A percentile compares a stretch with the other conserved stretches of the same genome.
These are phyloP conservation scores for Cynopterus sphinx DNA, from an alignment of 2,797 vertebrate species.

Conservation along the genomic window DNA sequence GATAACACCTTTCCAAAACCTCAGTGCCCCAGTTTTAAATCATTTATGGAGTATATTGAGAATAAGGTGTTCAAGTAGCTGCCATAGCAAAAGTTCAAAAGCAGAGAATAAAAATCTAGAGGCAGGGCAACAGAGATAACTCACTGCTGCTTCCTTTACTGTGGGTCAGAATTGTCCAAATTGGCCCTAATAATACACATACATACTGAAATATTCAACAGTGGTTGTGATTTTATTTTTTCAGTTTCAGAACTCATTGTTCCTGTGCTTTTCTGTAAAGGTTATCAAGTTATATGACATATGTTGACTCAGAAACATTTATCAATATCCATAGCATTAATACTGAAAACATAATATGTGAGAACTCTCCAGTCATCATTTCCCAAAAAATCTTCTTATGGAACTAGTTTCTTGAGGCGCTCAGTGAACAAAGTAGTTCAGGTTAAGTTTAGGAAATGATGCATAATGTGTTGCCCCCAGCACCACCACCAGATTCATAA, in stretches of 20 bases:
- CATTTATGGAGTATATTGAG: neutral
- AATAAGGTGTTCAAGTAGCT: neutral
- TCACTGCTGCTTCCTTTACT: neutral
- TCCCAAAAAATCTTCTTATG: neutral
- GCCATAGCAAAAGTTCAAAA: neutral
- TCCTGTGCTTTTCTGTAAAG: neutral
- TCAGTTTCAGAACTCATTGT: neutral
- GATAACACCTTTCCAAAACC: neutral
- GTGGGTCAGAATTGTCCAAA: neutral
- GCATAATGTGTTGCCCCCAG: neutral
- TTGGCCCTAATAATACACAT: neutral
- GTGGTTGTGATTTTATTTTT: neutral
- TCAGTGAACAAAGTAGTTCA: neutral
- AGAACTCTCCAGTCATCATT: neutral
- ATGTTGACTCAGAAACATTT: neutral
- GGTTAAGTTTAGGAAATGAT: neutral
- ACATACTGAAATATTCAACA: neutral
- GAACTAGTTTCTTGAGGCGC: neutral
- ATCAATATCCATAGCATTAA: neutral
- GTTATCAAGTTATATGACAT: neutral
- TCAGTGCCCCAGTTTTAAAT: neutral
- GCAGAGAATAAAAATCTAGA: neutral
- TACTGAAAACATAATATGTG: neutral
- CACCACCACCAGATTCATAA: neutral
- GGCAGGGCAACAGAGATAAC: neutral